phyloP scores from a whole-genome alignment of 2,113 vertebrate species.

The Coreoperca whiteheadi region DNA sequence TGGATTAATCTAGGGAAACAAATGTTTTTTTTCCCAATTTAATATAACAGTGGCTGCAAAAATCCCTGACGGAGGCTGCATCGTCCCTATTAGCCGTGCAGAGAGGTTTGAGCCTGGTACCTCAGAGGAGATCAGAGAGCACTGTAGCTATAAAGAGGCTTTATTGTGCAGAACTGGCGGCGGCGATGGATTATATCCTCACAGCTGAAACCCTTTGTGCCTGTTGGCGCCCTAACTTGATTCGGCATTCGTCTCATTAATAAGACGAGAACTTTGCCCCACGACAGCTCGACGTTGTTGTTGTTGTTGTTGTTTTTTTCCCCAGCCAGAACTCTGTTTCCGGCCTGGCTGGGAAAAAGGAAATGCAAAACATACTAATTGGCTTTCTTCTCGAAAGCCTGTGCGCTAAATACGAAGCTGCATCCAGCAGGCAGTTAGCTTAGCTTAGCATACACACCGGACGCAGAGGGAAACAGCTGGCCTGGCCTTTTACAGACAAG shows the following conservation, averaged over 20 bases:
- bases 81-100: neutral
- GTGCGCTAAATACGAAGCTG: neutral
- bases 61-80: neutral
- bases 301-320: too few species aligned
- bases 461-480: neutral
- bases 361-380: neutral
- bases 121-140: slow-evolving; percentile 20
- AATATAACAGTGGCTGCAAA: too few species aligned
- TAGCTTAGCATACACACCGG: neutral
- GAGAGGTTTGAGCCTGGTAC: neutral
- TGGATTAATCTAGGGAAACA: neutral
- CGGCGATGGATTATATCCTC: slow-evolving; percentile 26
- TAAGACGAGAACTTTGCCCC: slow-evolving; percentile 33
- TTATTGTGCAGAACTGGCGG: slow-evolving; percentile 7
- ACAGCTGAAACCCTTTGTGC: slow-evolving; percentile 16
- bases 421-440: neutral
- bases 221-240: slow-evolving; percentile 33
- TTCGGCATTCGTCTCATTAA: slow-evolving; percentile 11
- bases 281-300: neutral
- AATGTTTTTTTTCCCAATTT: too few species aligned
- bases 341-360: neutral
- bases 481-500: neutral
- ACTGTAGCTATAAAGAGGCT: neutral
- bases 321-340: neutral
- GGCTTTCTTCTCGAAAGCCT: neutral